A percentile compares a stretch with the other conserved stretches of the same genome.
phyloP scores from a whole-genome alignment of 2,113 vertebrate species.

The Paramisgurnus dabryanus region DNA sequence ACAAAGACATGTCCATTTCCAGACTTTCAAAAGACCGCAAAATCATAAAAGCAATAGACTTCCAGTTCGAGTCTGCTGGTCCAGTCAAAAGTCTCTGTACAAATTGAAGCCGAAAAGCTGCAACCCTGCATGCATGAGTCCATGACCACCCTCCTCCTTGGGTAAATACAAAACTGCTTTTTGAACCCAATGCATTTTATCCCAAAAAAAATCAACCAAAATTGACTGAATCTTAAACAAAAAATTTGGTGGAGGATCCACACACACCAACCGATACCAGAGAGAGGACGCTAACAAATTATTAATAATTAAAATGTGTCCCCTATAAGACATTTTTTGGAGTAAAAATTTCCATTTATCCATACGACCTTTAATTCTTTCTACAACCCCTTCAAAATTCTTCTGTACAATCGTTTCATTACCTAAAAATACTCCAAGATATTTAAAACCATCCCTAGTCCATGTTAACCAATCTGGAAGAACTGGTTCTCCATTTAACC shows the following conservation, averaged over 20 bases:
- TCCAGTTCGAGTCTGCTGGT: too few species aligned
- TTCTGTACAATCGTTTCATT: too few species aligned
- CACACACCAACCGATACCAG: not conserved
- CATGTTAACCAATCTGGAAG: too few species aligned
- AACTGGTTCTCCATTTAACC: too few species aligned
- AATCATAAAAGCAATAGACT: too few species aligned
- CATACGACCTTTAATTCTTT: not conserved
- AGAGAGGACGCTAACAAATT: conserved; percentile 15
- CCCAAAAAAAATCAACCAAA: conserved; percentile 13
- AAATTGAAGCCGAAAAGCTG: not conserved
- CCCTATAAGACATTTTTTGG: conserved; percentile 10
- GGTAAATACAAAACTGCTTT: conserved; percentile 9
- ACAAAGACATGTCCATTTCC: not conserved
- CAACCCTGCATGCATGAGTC: not conserved
- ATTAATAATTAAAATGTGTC: not conserved
- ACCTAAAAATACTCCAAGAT: too few species aligned
- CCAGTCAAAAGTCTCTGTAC: too few species aligned
- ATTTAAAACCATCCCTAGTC: too few species aligned
- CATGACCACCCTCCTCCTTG: not conserved
- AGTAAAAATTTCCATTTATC: conserved; percentile 11
- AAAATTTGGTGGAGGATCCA: not conserved
- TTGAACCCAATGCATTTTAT: not conserved
- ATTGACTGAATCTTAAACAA: not conserved
- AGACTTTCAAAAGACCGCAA: too few species aligned
- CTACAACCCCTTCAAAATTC: conserved; percentile 13